Conservation (phyloP, 1,140 invertebrate species). For the Leguminivora glycinivorella region DNA sequence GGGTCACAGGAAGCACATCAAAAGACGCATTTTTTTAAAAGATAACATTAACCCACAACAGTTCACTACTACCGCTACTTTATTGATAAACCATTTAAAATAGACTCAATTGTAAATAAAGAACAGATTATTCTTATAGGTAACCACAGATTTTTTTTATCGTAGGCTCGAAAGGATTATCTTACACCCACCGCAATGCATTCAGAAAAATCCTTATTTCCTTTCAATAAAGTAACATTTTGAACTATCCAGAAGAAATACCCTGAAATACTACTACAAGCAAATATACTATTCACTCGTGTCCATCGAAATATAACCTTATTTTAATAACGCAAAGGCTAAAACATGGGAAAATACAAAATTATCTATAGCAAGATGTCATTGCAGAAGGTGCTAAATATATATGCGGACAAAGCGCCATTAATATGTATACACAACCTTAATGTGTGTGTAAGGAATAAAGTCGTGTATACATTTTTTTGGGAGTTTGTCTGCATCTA, state of each 20-base stretch:
- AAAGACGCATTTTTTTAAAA: background rate
- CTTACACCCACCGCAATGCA: background rate
- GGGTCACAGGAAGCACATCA: too few species aligned
- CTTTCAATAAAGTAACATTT: background rate
- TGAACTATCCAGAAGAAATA: background rate
- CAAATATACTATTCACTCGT: background rate
- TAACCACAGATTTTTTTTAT: slow-evolving; percentile 14
- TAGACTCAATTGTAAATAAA: slow-evolving; percentile 19
- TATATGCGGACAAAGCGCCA: too few species aligned
- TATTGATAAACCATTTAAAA: slow-evolving; percentile 17
- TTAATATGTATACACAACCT: too few species aligned
- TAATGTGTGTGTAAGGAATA: too few species aligned
- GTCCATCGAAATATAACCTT: background rate
- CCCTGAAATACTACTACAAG: background rate
- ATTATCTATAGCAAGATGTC: background rate
- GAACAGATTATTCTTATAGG: slow-evolving; percentile 11
- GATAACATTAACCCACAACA: background rate
- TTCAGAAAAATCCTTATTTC: background rate
- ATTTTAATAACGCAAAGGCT: background rate
- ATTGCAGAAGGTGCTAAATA: too few species aligned
- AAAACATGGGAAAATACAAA: background rate
- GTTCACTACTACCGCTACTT: slow-evolving; percentile 9
- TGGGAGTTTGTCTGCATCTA: too few species aligned
- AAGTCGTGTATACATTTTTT: too few species aligned
- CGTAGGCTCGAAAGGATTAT: background rate